A percentile compares a stretch with the other conserved stretches of the same genome.
These are phyloP conservation scores for Lysandra coridon DNA, from an alignment of 2,888 invertebrate genomes.

Conservation along the genomic window DNA sequence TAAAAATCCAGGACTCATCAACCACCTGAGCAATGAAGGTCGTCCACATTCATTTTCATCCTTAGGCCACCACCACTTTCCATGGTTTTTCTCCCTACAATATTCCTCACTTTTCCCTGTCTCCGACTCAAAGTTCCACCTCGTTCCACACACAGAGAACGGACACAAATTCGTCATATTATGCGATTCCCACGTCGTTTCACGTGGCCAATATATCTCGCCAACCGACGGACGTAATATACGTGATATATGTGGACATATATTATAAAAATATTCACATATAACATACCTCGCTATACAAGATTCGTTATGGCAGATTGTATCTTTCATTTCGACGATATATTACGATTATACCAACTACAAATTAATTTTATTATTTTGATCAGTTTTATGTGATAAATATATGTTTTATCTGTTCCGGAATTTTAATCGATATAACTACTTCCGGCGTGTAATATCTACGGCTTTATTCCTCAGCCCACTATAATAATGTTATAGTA, in stretches of 20 bases:
- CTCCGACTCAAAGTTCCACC: background rate
- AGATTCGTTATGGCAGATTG: constrained; percentile 17
- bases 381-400: background rate
- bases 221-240: constrained; percentile 9
- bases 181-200: constrained; percentile 6
- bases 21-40: too few species aligned
- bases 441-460: background rate
- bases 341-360: background rate
- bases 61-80: too few species aligned
- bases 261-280: constrained; percentile 17
- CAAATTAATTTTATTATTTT: constrained; percentile 37
- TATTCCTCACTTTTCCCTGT: too few species aligned
- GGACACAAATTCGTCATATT: background rate
- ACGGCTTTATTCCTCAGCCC: background rate
- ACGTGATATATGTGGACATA: constrained; percentile 13
- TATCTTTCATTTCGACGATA: constrained; percentile 7
- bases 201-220: constrained; percentile 14
- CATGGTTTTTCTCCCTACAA: too few species aligned
- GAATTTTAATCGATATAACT: background rate
- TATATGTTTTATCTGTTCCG: background rate
- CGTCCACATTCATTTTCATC: too few species aligned
- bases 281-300: background rate
- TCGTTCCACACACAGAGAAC: background rate
- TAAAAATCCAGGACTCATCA: too few species aligned
- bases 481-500: too few species aligned